Base-by-base conservation (phyloP, 2,797 vertebrate genomes). In the Ctenopoma kingsleyae region DNA sequence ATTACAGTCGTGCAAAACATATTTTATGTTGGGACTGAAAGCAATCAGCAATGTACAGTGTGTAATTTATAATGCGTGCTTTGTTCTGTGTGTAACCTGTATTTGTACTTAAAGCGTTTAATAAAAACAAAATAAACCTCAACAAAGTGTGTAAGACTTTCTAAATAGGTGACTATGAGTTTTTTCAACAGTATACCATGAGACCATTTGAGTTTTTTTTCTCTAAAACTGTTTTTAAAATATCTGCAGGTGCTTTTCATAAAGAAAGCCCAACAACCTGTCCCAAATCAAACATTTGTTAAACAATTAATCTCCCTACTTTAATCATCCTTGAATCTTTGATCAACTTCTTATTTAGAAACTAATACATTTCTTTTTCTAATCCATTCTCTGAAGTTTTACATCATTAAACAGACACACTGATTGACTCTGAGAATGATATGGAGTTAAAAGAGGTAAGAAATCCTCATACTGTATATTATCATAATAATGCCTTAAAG, bases 31-130 rank as follows among this genome's bases (percentile, higher is more conserved):
- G 93, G 94, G 90, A 87, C 95, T 94, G 93, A 94, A 94, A 95
- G 93, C 84, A 95, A 94, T 92, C 89, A 92, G 94, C 94, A 95
- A 95, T 97, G 95, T 97, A 74, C 71, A 87, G 74, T 90, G 95
- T 96, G 95, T 97, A 94, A 96, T 97, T 97, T 96, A 93, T 95
- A 96, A 85, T 85, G 83, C 85, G 91, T 95, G 96, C 94, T 96
- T 95, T 98, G 96, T 98, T 96, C 94, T 97, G 96, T 99, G 96
- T 99, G 96, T 97, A 97, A 96, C 93, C 94, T 99, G 98, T 99
- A 97, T 98, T 97, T 99, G 97, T 99, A 98, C 90, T 94, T 95
- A 94, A 93, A 88, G 88, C 94, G 92, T 94, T 94, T 94, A 95
- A 94, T 95, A 97, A 97, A 96, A 95, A 96, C 89, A 93, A 95